These are phyloP conservation scores for Teleogryllus oceanicus DNA, from an alignment of 2,888 invertebrate species.

Conservation along the genomic window DNA sequence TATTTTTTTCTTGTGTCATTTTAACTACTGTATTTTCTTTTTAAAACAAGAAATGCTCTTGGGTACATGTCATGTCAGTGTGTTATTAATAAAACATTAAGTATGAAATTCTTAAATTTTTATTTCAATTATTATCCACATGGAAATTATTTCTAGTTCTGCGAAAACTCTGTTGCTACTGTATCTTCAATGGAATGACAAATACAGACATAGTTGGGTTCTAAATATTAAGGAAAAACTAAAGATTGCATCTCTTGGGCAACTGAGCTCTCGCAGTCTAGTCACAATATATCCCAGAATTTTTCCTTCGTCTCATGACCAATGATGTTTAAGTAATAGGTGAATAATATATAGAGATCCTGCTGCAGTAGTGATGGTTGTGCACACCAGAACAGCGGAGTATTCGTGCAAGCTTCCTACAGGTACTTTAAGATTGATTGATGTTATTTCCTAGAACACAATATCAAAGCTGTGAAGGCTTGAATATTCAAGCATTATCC, in stretches of 20 bases:
- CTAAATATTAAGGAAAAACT: too few species aligned
- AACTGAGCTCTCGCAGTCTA: background rate
- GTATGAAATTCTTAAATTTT: background rate
- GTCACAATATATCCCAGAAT: background rate
- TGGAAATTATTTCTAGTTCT: too few species aligned
- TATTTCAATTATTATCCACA: too few species aligned
- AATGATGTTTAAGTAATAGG: background rate
- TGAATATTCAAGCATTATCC: too few species aligned
- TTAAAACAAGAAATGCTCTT: too few species aligned
- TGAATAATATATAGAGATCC: conserved; percentile 20
- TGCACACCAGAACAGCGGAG: background rate
- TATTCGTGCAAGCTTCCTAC: background rate
- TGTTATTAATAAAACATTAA: background rate
- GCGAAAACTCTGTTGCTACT: too few species aligned
- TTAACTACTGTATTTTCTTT: background rate
- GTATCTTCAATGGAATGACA: too few species aligned
- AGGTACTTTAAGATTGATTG: background rate
- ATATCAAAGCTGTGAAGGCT: too few species aligned
- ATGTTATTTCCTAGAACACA: background rate
- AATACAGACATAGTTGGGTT: too few species aligned
- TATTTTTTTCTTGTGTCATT: conserved; percentile 35
- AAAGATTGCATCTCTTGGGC: too few species aligned
- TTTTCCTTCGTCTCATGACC: too few species aligned
- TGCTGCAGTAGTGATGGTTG: background rate
- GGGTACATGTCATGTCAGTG: too few species aligned